A percentile compares a stretch with the other conserved stretches of the same genome.
phyloP scores from a whole-genome alignment of 2,797 vertebrate species.

The Streptopelia turtur region DNA sequence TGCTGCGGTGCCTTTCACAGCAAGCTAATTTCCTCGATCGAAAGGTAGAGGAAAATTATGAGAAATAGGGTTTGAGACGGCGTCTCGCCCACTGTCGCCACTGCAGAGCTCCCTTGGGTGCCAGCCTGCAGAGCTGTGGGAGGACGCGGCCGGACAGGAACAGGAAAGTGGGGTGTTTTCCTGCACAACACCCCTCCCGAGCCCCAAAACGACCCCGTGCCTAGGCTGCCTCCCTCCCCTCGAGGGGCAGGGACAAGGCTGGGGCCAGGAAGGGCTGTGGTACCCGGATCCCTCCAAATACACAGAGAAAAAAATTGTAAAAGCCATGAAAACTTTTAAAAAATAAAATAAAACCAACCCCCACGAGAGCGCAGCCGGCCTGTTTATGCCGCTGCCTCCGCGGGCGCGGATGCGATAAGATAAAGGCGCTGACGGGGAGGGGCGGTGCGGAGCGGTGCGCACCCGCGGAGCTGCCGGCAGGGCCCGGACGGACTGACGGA shows the following conservation, averaged over 20 bases:
- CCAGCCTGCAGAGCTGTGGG: not conserved
- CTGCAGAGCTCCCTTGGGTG: not conserved
- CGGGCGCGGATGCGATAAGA: conserved; percentile 63
- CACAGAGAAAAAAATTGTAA: not conserved
- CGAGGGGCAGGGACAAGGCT: too few species aligned
- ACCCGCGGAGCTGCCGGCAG: not conserved
- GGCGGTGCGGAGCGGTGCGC: not conserved
- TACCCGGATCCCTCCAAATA: not conserved
- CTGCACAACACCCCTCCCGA: not conserved
- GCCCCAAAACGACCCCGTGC: not conserved
- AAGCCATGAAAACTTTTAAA: not conserved
- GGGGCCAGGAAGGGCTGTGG: fast-evolving
- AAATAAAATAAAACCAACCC: not conserved
- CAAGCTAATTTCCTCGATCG: not conserved
- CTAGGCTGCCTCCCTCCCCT: not conserved
- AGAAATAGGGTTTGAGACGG: not conserved
- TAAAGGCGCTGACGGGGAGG: conserved; percentile 27
- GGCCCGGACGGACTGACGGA: fast-evolving
- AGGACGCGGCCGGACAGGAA: not conserved
- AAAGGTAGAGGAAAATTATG: not conserved
- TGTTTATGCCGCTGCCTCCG: conserved; percentile 49
- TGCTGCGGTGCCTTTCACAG: fast-evolving
- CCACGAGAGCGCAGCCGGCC: not conserved
- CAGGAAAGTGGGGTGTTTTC: not conserved
- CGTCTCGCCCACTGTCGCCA: not conserved